Base-by-base conservation (phyloP, 2,888 invertebrate species). In the Hemistola chrysoprasaria region DNA sequence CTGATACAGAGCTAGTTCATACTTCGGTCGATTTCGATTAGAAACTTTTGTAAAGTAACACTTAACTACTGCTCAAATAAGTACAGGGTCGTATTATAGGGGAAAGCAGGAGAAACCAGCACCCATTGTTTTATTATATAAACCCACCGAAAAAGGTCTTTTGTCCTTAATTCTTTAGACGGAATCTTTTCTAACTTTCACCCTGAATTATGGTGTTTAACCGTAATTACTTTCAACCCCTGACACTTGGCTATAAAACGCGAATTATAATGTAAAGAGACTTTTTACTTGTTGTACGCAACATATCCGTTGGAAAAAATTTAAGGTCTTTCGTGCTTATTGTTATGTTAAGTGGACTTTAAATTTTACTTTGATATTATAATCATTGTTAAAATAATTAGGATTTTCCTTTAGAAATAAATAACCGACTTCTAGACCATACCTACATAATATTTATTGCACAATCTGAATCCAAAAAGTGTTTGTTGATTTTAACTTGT, bases 161-260 rank as follows among this genome's bases (percentile, higher is more conserved):
- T 70, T 68, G 67, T 69, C 53, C 53, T 47, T 64, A 72, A 80
- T 81, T 80, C 81, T 80, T 78, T 71, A 65, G 64, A 53, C 56
- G 70, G 68, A 78, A 78, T 78, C 78, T 83, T 83, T 80, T 73
- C 72, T 66, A 78, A 78, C 67, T 78, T 65, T 71, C 51, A 47
- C 60, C 61, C 59, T 76, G 74, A 83, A 75, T 82, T 81, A 81
- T 77, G 71, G 75, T 67, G 68, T 78, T 73, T 69, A 65, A 60
- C 56, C 69, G 65, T 80, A 82, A 85, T 82, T 79, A 77, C 76
- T 75, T 44, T 67, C 49, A 51, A 59, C 59, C 62, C 59, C 55
- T 54, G 62, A 61, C 69, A 70, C 65, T 71, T 63, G 36, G 50
- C 22, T 37, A 53, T 54, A 55, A 59, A 63, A 50, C 54, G 50